Percentiles rank a stretch among this genome's conserved stretches.
Evolutionary conservation across 2,113 vertebrate species (phyloP).

Genomic region (Sander lucioperca): DNA sequence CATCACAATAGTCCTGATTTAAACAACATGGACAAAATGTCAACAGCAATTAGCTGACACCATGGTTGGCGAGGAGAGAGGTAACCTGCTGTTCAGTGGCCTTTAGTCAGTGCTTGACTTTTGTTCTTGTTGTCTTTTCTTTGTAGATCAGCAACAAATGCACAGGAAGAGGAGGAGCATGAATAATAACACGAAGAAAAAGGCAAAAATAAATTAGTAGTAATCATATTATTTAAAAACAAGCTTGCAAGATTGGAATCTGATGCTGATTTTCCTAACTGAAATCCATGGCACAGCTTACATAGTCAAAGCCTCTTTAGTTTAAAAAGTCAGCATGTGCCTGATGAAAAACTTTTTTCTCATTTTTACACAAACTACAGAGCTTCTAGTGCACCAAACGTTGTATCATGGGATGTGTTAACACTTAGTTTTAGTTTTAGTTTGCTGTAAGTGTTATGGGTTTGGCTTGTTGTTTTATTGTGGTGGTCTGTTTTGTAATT

Average conservation of each 20-base stretch:
- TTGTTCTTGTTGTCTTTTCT: constrained; percentile 68
- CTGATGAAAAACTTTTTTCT: too few species aligned
- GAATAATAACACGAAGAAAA: background rate
- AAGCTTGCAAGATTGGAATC: background rate
- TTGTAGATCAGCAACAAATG: constrained; percentile 29
- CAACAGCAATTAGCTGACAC: constrained; percentile 84
- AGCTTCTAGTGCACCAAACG: background rate
- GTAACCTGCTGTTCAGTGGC: constrained; percentile 82
- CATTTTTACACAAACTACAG: background rate
- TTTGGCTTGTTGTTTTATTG: too few species aligned
- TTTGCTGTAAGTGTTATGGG: background rate
- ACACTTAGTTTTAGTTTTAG: background rate
- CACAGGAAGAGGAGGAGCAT: constrained; percentile 7
- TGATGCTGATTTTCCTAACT: background rate
- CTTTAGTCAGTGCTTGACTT: constrained; percentile 64
- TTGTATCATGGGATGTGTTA: background rate
- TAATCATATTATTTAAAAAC: background rate
- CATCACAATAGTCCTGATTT: constrained; percentile 77
- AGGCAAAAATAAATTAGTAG: background rate
- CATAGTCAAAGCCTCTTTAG: background rate
- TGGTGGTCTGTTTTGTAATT: too few species aligned
- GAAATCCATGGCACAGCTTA: background rate
- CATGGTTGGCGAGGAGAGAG: constrained; percentile 70
- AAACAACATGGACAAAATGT: constrained; percentile 83
- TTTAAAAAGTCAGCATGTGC: background rate